Base-by-base conservation (phyloP, 2,113 vertebrate genomes). In the Sterrhoptilus dennistouni region DNA sequence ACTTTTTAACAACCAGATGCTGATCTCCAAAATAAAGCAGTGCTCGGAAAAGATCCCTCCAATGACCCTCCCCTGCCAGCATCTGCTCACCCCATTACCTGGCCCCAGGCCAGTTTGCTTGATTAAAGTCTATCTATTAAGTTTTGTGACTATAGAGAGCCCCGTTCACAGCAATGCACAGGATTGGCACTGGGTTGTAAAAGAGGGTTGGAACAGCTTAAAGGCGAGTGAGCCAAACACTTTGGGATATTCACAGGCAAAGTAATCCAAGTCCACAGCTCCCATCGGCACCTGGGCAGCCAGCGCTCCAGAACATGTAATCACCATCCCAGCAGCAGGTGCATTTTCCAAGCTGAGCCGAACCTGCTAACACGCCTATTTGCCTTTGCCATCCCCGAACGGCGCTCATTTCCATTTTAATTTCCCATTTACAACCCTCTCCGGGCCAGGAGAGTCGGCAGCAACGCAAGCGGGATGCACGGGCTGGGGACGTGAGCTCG, bases 71-170 rank as follows among this genome's bases (percentile, higher is more conserved):
- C 83, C 83, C 83, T 90, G 84, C 92, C 85, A 61, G 95, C 96
- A 95, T 94, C 96, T 94, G 95, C 96, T 94, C 18, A 1, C 77
- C 93, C 94, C 72, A 36, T 33, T 79, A 54, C 64, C 88, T 94
- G 96, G 96, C 93, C 53, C 60, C 4, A 0, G 36, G 92, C 92
- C 96, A 97, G 88, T n/a, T 21, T 42, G 56, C 92, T 75, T 93
- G 95, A 96, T 96, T 95, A 92, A 94, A 88, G 56, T 93, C 96
- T 94, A 71, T 94, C 95, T 80, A 81, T 93, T 93, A 97, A 96
- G 88, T 91, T 93, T 63, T 74, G 87, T 1, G 16, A 78, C 90
- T 92, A 69, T 2, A 78, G 95, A 95, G 60, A 96, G 88, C 80
- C 70, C 59, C 1, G 36, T 68, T 90, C 96, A 23, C 96, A 23